These are phyloP conservation scores for Aradus depressus DNA, from an alignment of 2,888 invertebrate species.

Conservation along the genomic window DNA sequence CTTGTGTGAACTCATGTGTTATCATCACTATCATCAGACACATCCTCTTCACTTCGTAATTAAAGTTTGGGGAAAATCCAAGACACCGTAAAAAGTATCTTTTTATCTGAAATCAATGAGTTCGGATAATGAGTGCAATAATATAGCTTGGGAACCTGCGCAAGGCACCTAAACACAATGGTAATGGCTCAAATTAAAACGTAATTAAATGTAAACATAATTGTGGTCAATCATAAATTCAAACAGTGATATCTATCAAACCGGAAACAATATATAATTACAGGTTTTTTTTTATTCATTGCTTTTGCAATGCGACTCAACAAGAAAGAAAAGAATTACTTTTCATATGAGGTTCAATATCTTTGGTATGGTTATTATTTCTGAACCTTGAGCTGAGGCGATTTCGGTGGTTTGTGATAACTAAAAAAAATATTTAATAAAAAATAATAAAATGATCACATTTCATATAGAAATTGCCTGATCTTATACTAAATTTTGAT, in stretches of 20 bases:
- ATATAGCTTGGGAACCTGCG: constrained; percentile 9
- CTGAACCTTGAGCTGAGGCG: no score
- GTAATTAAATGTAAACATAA: constrained; percentile 9
- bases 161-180: constrained; percentile 6
- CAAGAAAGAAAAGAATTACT: no score
- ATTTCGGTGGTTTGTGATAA: no score
- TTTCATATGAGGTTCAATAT: no score
- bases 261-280: constrained; percentile 8
- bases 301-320: no score
- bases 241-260: constrained; percentile 7
- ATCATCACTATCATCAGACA: background rate
- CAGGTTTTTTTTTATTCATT: constrained; percentile 2
- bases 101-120: constrained; percentile 11
- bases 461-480: no score
- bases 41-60: constrained; percentile 1
- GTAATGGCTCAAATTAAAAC: constrained; percentile 12
- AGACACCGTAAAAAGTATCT: background rate
- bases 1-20: no score
- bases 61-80: constrained; percentile 6
- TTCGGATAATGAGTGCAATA: constrained; percentile 13
- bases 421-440: no score
- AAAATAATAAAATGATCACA: no score
- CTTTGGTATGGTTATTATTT: no score
- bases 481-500: no score
- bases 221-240: constrained; percentile 5